phyloP scores from a whole-genome alignment of 2,888 invertebrate genomes.

The Tubulanus polymorphus region DNA sequence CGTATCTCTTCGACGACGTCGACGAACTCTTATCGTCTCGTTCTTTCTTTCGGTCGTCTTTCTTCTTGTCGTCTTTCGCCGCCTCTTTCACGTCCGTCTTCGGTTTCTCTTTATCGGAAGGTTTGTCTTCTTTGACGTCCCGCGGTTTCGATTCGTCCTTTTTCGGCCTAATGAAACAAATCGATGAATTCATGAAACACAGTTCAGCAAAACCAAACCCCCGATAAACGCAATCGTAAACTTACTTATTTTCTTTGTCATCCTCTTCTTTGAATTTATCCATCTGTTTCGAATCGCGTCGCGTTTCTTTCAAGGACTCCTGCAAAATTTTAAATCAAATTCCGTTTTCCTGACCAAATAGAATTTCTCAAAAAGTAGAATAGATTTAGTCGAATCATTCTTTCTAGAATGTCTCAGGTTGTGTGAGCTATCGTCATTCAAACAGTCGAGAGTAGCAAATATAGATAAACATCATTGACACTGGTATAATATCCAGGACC shows the following conservation, averaged over 20 bases:
- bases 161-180: too few relatives aligned
- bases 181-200: too few relatives aligned
- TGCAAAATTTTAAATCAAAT: too few relatives aligned
- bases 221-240: background rate
- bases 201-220: too few relatives aligned
- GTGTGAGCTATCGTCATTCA: too few relatives aligned
- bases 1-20: conserved; percentile 17
- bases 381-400: too few relatives aligned
- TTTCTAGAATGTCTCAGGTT: too few relatives aligned
- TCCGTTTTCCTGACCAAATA: too few relatives aligned
- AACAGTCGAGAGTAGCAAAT: too few relatives aligned
- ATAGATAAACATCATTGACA: too few relatives aligned
- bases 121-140: background rate
- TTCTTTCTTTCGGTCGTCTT: conserved; percentile 20
- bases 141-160: conserved; percentile 12
- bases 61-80: conserved; percentile 6
- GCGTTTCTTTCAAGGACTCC: background rate
- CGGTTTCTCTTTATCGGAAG: conserved; percentile 1
- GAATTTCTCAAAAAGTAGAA: too few relatives aligned
- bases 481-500: too few relatives aligned
- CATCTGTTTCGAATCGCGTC: background rate
- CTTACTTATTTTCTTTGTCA: conserved; percentile 1
- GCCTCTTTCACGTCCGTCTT: background rate
- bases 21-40: conserved; percentile 17
- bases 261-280: background rate